Evolutionary conservation across 2,888 invertebrate genomes (phyloP).

Genomic region (Dryobotodes eremita): DNA sequence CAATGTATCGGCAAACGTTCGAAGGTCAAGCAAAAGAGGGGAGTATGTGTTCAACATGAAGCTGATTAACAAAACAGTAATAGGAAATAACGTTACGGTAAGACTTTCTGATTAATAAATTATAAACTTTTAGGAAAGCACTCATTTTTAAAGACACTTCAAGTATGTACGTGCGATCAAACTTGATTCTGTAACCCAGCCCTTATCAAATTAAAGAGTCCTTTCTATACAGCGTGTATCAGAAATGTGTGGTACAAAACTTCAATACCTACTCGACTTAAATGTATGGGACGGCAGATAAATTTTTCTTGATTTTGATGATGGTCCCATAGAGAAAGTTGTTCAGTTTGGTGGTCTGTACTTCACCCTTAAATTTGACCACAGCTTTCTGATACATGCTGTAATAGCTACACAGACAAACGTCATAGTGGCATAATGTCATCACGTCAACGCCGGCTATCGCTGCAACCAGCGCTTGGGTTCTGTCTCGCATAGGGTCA

Average conservation of each 20-base stretch:
- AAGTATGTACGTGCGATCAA: background rate
- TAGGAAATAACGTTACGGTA: conserved; percentile 54
- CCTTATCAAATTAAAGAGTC: background rate
- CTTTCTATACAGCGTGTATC: background rate
- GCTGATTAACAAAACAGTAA: conserved; percentile 10
- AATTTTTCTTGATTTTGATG: no score
- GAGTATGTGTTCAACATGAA: conserved; percentile 44
- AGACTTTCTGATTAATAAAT: background rate
- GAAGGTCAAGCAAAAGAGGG: conserved; percentile 43
- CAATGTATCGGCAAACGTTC: conserved; percentile 26
- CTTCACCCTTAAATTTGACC: no score
- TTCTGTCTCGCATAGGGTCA: no score
- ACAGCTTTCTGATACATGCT: no score
- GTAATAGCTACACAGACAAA: no score
- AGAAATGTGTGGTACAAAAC: background rate
- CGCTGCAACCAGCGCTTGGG: no score
- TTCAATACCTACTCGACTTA: no score
- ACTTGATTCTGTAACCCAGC: background rate
- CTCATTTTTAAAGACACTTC: background rate
- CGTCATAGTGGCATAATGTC: no score
- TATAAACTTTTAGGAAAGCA: background rate
- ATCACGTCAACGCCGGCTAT: no score
- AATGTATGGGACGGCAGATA: no score
- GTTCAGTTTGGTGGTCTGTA: no score
- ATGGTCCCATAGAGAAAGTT: no score